phyloP scores from a whole-genome alignment of 2,888 invertebrate species.

The Alentia gelatinosa region DNA sequence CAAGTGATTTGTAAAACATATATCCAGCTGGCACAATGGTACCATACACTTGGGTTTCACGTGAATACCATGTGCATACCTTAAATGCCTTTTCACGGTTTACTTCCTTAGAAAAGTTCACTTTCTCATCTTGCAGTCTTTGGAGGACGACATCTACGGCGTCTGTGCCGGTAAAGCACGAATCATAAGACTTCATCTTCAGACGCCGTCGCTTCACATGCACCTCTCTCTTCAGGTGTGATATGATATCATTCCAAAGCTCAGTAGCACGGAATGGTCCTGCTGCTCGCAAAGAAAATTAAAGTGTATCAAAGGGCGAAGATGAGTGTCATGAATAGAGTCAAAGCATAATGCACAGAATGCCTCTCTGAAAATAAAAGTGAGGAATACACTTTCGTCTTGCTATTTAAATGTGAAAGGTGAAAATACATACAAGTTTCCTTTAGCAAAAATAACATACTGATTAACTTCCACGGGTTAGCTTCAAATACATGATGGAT shows the following conservation, averaged over 20 bases:
- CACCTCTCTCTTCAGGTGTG: conserved; percentile 73
- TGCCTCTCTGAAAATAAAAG: too few species aligned
- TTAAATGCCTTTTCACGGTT: conserved; percentile 61
- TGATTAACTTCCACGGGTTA: too few species aligned
- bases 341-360: too few species aligned
- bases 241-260: conserved; percentile 78
- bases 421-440: too few species aligned
- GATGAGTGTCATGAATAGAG: too few species aligned
- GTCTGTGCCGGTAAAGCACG: conserved; percentile 77
- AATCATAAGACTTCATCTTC: conserved; percentile 74
- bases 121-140: conserved; percentile 56
- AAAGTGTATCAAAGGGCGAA: not conserved
- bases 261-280: conserved; percentile 71
- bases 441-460: too few species aligned
- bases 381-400: too few species aligned
- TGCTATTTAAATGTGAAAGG: too few species aligned
- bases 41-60: not conserved
- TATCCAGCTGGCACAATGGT: not conserved
- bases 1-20: too few species aligned
- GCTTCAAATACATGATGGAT: too few species aligned
- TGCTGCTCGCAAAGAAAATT: not conserved
- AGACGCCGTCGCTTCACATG: conserved; percentile 74
- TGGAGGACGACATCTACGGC: conserved; percentile 75
- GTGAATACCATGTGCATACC: conserved; percentile 47
- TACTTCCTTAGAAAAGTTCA: conserved; percentile 59